Percentiles rank a stretch among this genome's conserved stretches.
Conservation (phyloP, 2,797 vertebrate genomes). For the Paratrypauchen microcephalus region DNA sequence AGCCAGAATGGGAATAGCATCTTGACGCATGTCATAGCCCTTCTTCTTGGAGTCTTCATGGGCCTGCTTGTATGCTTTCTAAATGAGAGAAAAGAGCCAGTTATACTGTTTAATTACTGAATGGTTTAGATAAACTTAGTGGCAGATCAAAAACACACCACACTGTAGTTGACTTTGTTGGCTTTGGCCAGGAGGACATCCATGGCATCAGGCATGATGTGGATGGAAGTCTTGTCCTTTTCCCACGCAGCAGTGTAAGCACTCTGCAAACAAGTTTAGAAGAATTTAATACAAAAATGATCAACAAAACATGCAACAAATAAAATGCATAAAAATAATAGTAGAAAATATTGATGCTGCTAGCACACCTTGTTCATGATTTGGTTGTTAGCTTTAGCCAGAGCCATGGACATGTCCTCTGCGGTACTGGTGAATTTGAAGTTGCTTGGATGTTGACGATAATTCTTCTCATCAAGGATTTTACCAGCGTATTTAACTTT, state of each 20-base stretch:
- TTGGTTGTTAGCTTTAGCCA: conserved; percentile 88
- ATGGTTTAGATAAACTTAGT: background rate
- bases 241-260: conserved; percentile 89
- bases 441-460: conserved; percentile 86
- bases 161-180: conserved; percentile 86
- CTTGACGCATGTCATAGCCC: conserved; percentile 84
- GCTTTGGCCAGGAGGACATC: conserved; percentile 84
- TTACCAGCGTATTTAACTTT: conserved; percentile 83
- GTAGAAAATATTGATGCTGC: background rate
- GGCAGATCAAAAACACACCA: conserved; percentile 67
- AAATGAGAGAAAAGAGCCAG: background rate
- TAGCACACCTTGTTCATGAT: conserved; percentile 89
- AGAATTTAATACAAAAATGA: conserved; percentile 16
- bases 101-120: background rate
- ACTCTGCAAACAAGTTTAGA: conserved; percentile 68
- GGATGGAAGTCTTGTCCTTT: conserved; percentile 86
- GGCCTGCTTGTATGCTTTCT: conserved; percentile 90
- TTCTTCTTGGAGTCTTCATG: conserved; percentile 87
- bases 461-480: conserved; percentile 84
- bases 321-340: background rate
- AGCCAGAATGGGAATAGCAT: conserved; percentile 87
- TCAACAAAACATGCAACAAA: background rate
- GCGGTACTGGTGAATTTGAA: conserved; percentile 78
- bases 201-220: conserved; percentile 93
- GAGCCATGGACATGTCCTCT: conserved; percentile 84